Percentiles rank a stretch among this genome's conserved stretches.
phyloP scores from a whole-genome alignment of 2,888 invertebrate species.

The Hydriomena furcata region DNA sequence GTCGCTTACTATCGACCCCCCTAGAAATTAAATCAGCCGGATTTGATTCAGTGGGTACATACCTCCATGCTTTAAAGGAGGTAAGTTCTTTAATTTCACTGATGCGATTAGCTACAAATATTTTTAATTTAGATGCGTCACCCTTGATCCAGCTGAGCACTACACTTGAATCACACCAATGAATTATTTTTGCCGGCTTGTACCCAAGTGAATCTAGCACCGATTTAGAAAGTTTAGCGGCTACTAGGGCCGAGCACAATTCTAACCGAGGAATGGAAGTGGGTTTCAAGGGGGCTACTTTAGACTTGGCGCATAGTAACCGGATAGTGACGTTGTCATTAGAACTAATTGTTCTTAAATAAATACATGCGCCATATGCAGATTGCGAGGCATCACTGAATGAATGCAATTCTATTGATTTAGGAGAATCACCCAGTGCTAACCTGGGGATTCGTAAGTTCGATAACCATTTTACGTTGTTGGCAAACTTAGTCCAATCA shows the following conservation, averaged over 20 bases:
- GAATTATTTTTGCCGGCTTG: no score
- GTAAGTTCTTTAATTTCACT: slow-evolving; percentile 33
- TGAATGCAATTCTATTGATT: slow-evolving; percentile 35
- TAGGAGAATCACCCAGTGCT: slow-evolving; percentile 30
- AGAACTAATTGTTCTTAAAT: slow-evolving; percentile 27
- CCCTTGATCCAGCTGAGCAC: slow-evolving; percentile 37
- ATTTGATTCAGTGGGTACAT: slow-evolving; percentile 40
- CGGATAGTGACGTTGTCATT: not conserved
- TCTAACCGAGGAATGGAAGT: slow-evolving; percentile 43
- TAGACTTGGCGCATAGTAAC: slow-evolving; percentile 33
- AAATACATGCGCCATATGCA: slow-evolving; percentile 43
- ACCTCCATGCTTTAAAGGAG: slow-evolving; percentile 30
- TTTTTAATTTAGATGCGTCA: no score
- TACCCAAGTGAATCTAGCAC: no score
- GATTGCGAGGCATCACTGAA: slow-evolving; percentile 40
- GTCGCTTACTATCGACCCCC: no score
- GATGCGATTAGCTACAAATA: slow-evolving; percentile 36
- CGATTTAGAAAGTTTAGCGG: no score
- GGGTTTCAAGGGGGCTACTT: slow-evolving; percentile 39
- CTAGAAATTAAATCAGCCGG: no score
- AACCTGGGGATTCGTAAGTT: slow-evolving; percentile 31
- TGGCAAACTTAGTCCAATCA: slow-evolving; percentile 31
- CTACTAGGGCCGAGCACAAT: no score
- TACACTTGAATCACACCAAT: slow-evolving; percentile 40
- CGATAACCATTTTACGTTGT: slow-evolving; percentile 14